Evolutionary conservation across 2,888 invertebrate genomes (phyloP).

Genomic region (Podabrus alpinus): DNA sequence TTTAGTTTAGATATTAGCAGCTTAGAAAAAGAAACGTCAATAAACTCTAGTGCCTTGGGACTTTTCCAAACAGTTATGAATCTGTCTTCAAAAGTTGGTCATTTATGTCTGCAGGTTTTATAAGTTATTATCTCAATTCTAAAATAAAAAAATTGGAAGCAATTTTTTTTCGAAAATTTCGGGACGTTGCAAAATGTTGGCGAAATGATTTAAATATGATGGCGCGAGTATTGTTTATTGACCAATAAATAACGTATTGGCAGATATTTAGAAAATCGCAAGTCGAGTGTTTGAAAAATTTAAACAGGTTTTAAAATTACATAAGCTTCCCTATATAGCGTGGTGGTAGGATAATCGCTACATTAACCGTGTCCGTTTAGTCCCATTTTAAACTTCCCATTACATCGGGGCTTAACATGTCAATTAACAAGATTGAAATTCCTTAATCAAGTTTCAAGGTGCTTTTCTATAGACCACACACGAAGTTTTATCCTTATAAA

Average conservation of each 20-base stretch:
- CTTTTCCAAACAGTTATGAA: constrained; percentile 31
- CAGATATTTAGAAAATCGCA: background rate
- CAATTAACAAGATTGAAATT: constrained; percentile 50
- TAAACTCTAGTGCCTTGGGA: constrained; percentile 26
- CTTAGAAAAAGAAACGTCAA: constrained; percentile 27
- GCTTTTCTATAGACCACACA: constrained; percentile 41
- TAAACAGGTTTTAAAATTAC: constrained; percentile 48
- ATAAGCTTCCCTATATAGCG: constrained; percentile 40
- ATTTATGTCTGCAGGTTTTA: constrained; percentile 22
- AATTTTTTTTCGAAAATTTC: background rate
- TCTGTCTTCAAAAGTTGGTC: constrained; percentile 31
- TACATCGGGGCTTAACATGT: constrained; percentile 48
- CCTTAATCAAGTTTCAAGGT: constrained; percentile 37
- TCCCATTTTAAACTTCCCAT: constrained; percentile 42
- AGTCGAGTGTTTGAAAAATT: background rate
- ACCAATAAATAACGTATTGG: background rate
- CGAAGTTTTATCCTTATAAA: constrained; percentile 22
- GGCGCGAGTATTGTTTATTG: background rate
- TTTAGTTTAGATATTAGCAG: constrained; percentile 13
- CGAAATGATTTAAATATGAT: background rate
- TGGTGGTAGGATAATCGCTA: constrained; percentile 42
- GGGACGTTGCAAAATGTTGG: background rate
- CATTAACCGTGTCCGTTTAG: constrained; percentile 49
- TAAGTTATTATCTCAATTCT: constrained; percentile 21
- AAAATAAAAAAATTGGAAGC: constrained; percentile 9